Evolutionary conservation across 2,888 invertebrate species (phyloP).

Genomic region (Chesias legatella): DNA sequence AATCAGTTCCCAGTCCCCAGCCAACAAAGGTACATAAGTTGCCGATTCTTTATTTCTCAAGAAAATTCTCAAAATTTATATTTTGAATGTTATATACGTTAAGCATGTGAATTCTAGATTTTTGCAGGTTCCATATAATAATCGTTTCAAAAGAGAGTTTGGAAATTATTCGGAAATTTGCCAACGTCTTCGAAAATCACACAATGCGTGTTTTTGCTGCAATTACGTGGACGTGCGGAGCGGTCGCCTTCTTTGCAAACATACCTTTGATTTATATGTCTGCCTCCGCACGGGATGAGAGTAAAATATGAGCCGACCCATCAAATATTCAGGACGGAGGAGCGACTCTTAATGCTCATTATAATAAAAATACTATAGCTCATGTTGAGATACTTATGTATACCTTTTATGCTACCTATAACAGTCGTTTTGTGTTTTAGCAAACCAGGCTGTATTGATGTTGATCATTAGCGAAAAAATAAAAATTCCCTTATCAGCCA

Average conservation of each 20-base stretch:
- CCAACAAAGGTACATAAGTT: constrained; percentile 44
- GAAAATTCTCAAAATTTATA: constrained; percentile 17
- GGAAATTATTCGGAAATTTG: constrained; percentile 71
- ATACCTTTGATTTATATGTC: constrained; percentile 76
- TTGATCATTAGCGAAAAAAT: constrained; percentile 10
- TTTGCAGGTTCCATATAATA: constrained; percentile 8
- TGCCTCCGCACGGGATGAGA: constrained; percentile 58
- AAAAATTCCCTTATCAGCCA: no score
- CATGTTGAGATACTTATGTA: constrained; percentile 54
- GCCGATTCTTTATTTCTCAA: constrained; percentile 36
- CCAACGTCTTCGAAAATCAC: constrained; percentile 72
- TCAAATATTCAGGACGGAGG: constrained; percentile 69
- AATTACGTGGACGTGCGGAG: constrained; percentile 72
- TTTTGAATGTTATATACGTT: no score
- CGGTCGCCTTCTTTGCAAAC: constrained; percentile 63
- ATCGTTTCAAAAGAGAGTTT: constrained; percentile 17
- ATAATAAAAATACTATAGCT: constrained; percentile 77
- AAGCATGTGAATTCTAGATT: no score
- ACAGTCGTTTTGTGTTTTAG: constrained; percentile 50
- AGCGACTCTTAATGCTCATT: constrained; percentile 69
- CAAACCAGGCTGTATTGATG: constrained; percentile 26
- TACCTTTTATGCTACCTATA: constrained; percentile 36
- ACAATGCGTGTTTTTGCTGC: constrained; percentile 73
- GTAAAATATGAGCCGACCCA: constrained; percentile 73
- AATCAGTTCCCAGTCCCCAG: constrained; percentile 67